These are phyloP conservation scores for Parnassius orleans DNA, from an alignment of 2,888 invertebrate species.

Conservation along the genomic window DNA sequence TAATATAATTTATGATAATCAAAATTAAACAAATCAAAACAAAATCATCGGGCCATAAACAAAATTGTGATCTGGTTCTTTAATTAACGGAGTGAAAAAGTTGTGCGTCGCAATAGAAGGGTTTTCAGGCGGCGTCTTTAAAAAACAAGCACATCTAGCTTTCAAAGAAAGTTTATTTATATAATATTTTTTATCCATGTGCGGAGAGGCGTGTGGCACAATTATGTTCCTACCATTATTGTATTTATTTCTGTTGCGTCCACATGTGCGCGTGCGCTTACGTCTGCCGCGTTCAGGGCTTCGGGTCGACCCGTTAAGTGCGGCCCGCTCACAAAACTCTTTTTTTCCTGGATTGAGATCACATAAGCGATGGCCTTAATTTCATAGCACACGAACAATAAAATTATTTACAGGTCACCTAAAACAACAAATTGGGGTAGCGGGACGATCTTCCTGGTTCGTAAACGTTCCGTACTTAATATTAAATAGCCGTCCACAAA, in stretches of 20 bases:
- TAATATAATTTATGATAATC: too few relatives aligned
- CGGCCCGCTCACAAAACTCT: neutral
- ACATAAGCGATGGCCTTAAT: too few relatives aligned
- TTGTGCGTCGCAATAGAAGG: constrained; percentile 22
- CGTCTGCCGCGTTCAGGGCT: constrained; percentile 37
- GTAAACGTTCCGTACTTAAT: too few relatives aligned
- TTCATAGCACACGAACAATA: too few relatives aligned
- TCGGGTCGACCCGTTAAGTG: constrained; percentile 32
- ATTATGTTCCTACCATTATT: constrained; percentile 69
- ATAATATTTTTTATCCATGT: constrained; percentile 54
- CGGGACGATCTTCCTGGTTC: too few relatives aligned
- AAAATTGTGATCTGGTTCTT: constrained; percentile 13
- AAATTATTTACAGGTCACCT: too few relatives aligned
- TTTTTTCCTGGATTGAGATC: too few relatives aligned
- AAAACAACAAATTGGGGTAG: too few relatives aligned
- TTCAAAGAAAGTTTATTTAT: constrained; percentile 75
- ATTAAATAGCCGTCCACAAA: too few relatives aligned
- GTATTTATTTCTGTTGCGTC: constrained; percentile 71
- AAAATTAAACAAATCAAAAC: neutral
- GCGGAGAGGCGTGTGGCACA: constrained; percentile 70
- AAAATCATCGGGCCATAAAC: constrained; percentile 4
- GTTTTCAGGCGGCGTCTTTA: constrained; percentile 22
- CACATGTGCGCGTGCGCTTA: constrained; percentile 67
- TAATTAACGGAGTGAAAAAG: constrained; percentile 7
- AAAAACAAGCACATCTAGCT: constrained; percentile 44